Evolutionary conservation across 2,797 vertebrate genomes (phyloP), one percentile per base, ranked within the genome.

Genomic region (Harpagifer antarcticus): DNA sequence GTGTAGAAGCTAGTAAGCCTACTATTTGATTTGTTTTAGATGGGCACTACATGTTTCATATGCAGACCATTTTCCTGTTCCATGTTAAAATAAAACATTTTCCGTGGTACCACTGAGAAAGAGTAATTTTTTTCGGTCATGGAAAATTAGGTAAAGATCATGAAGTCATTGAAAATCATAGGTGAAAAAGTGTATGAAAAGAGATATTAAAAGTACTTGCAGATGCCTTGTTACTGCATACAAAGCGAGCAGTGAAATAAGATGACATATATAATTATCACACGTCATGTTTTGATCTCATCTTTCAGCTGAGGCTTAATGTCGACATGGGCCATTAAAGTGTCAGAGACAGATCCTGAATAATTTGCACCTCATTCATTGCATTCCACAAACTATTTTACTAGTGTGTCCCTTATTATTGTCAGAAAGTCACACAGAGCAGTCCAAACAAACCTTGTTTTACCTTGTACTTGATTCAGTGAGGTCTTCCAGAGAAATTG

Each of bases 371-470:
- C 54, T 68, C 13, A 42, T 37, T 48, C 43, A 27, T 31, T 58
- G 55, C 9, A 54, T 67, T 50, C 67, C 17, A 4, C 20, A 59
- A 10, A 60, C 17, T 56, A 0, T 61, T 66, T 52, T 44, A 12
- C 19, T n/a, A 27, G 49, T 50, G 44, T 10, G 8, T 56, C 31
- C 33, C 7, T 40, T n/a, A 12, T 68, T 43, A 60, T 74, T 3
- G 0, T 65, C 53, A 76, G 68, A 74, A 68, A 19, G 48, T 79
- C 64, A 13, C 40, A 42, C 54, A 70, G 62, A 71, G 17, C 70
- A 58, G 44, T 74, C 68, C 77, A 72, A 81, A 73, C 52, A 67
- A 73, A 57, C 40, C 42, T 52, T 53, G 45, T 80, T 76, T 76
- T 64, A 15, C 47, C 31, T 77, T 81, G 79, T 71, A 67, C 53